Evolutionary conservation across 1,140 invertebrate genomes (phyloP).

Genomic region (Littorina saxatilis): DNA sequence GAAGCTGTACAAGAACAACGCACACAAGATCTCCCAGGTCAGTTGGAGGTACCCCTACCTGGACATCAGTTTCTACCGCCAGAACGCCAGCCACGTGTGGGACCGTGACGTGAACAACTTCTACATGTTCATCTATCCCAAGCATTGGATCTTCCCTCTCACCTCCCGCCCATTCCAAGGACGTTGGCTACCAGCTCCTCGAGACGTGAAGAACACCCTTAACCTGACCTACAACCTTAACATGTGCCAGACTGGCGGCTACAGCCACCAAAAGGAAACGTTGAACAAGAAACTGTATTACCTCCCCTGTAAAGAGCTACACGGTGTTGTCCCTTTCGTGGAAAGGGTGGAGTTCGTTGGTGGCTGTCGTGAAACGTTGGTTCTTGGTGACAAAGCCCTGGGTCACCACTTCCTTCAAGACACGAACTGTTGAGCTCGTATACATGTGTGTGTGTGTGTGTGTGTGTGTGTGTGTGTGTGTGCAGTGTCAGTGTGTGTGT

Average conservation of each 20-base stretch:
- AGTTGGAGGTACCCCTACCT: slow-evolving; percentile 46
- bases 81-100: slow-evolving; percentile 52
- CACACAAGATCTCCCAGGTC: background rate
- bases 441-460: background rate
- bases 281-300: too few relatives aligned
- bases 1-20: background rate
- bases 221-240: background rate
- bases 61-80: slow-evolving; percentile 48
- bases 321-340: too few relatives aligned
- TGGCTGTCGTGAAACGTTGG: too few relatives aligned
- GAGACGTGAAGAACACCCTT: slow-evolving; percentile 13
- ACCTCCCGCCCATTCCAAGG: slow-evolving; percentile 36
- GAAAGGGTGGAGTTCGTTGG: too few relatives aligned
- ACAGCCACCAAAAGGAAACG: background rate
- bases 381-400: too few relatives aligned
- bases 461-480: slow-evolving; percentile 18
- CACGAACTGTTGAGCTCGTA: background rate
- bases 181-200: slow-evolving; percentile 40
- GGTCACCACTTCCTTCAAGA: too few relatives aligned
- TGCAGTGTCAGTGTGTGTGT: background rate
- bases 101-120: slow-evolving; percentile 32
- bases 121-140: slow-evolving; percentile 23
- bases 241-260: background rate
- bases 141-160: slow-evolving; percentile 45
- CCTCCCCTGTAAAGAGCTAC: too few relatives aligned